phyloP scores from a whole-genome alignment of 2,888 invertebrate species.

The Agrochola litura region DNA sequence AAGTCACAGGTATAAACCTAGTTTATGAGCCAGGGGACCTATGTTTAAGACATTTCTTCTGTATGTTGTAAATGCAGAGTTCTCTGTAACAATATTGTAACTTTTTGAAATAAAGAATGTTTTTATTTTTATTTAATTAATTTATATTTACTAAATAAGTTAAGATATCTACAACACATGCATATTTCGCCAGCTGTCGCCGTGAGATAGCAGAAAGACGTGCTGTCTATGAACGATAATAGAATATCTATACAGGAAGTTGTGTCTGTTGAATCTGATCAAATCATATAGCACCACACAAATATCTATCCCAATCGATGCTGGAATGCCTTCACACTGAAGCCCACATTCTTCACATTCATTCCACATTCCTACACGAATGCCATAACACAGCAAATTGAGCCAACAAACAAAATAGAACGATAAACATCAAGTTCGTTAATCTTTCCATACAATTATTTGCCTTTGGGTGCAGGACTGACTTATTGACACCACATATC shows the following conservation, averaged over 20 bases:
- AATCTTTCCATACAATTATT: neutral
- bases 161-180: no score
- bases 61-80: no score
- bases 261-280: neutral
- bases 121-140: no score
- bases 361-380: neutral
- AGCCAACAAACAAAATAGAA: constrained; percentile 5
- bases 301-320: constrained; percentile 5
- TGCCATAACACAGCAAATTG: constrained; percentile 3
- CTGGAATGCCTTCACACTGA: constrained; percentile 6
- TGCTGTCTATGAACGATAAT: no score
- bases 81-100: no score
- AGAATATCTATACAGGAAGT: neutral
- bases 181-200: no score
- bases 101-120: no score
- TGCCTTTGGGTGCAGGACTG: neutral
- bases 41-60: no score
- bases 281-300: neutral
- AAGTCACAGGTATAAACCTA: no score
- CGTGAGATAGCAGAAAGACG: no score
- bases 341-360: constrained; percentile 10
- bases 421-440: constrained; percentile 8
- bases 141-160: no score
- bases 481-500: neutral
- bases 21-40: no score